Evolutionary conservation across 2,797 vertebrate genomes (phyloP).

Genomic region (Triplophysa bombifrons): DNA sequence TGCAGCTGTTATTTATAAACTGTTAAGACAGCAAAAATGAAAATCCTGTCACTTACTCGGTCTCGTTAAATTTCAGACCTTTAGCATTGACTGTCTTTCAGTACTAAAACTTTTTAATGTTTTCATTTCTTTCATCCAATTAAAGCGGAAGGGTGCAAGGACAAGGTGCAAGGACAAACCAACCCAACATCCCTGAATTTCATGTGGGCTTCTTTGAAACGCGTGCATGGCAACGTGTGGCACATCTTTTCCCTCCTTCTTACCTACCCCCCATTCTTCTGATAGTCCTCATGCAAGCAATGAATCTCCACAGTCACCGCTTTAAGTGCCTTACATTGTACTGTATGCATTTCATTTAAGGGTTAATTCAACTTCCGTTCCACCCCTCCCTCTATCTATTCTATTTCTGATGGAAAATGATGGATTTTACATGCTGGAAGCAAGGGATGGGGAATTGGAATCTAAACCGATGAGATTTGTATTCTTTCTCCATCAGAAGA

Average conservation of each 20-base stretch:
- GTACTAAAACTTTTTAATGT: background rate
- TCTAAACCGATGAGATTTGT: constrained; percentile 49
- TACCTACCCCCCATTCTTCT: constrained; percentile 18
- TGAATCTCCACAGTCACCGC: constrained; percentile 61
- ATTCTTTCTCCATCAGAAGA: constrained; percentile 39
- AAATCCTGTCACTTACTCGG: background rate
- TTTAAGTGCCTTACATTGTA: constrained; percentile 62
- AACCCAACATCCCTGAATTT: background rate
- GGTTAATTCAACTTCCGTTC: constrained; percentile 55
- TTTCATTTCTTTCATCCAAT: background rate
- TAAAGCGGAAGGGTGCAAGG: background rate
- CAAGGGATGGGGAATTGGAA: constrained; percentile 45
- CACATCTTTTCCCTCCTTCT: background rate
- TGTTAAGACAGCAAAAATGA: background rate
- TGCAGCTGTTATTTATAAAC: background rate
- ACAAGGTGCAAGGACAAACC: background rate
- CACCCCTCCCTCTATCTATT: constrained; percentile 8
- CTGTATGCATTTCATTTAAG: constrained; percentile 64
- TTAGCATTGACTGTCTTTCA: background rate
- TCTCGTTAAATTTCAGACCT: too few species aligned
- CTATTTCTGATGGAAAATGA: constrained; percentile 56
- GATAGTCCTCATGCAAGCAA: constrained; percentile 65
- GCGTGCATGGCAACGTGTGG: background rate
- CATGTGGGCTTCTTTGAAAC: background rate
- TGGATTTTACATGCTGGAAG: constrained; percentile 50